A percentile compares a stretch with the other conserved stretches of the same genome.
These are phyloP conservation scores for Porites evermanni DNA, from an alignment of 92 coral and sea anemone species.

Conservation along the genomic window DNA sequence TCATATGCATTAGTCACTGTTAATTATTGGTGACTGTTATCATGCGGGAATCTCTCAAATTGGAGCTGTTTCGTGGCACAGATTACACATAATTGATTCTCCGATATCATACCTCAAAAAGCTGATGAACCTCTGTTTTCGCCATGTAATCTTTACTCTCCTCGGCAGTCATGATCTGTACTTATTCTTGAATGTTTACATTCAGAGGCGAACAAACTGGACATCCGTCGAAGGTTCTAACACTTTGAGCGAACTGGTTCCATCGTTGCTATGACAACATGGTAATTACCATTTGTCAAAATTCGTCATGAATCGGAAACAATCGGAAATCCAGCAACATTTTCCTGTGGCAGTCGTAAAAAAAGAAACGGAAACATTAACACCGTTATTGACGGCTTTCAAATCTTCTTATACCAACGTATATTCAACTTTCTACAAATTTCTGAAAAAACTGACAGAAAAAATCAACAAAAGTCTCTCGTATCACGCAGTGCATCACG, in stretches of 20 bases:
- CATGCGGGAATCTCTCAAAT: not conserved
- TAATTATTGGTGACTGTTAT: too few relatives aligned
- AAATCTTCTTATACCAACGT: too few relatives aligned
- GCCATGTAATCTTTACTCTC: slow-evolving; percentile 98
- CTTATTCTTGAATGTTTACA: slow-evolving; percentile 13
- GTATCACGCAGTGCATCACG: too few relatives aligned
- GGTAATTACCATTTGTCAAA: not conserved
- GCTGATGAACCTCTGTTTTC: slow-evolving; percentile 91
- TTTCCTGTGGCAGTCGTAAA: too few relatives aligned
- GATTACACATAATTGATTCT: not conserved
- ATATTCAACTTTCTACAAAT: too few relatives aligned
- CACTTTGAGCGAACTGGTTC: slow-evolving; percentile 9
- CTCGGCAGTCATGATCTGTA: slow-evolving; percentile 80
- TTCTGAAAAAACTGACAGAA: too few relatives aligned
- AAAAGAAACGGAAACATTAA: too few relatives aligned
- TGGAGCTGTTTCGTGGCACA: not conserved
- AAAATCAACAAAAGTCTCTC: too few relatives aligned
- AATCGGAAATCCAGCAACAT: not conserved
- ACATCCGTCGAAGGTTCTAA: slow-evolving; percentile 32
- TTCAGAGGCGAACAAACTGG: slow-evolving; percentile 1
- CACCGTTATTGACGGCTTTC: too few relatives aligned
- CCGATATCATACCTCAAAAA: slow-evolving; percentile 81
- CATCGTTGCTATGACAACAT: slow-evolving; percentile 41
- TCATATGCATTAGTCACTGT: not conserved
- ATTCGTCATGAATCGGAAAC: slow-evolving; percentile 26